Conservation (phyloP, 1,140 invertebrate genomes). For the Pristionchus pacificus region DNA sequence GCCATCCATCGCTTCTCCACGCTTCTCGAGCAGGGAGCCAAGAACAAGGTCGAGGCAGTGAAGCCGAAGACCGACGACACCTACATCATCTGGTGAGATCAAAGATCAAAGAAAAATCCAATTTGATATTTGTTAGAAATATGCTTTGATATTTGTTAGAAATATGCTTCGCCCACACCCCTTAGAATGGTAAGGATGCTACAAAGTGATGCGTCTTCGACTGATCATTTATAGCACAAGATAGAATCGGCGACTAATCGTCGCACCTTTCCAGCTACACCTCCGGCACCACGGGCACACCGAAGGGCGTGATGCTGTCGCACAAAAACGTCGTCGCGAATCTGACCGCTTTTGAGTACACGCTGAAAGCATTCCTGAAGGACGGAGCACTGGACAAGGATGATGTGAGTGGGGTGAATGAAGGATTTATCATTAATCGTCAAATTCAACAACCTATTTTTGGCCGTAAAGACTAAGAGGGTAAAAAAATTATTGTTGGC, state of each 20-base stretch:
- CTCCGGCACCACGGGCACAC: constrained; percentile 61
- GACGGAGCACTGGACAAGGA: constrained; percentile 19
- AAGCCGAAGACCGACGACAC: constrained; percentile 22
- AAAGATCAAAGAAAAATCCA: no score
- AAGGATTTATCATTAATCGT: no score
- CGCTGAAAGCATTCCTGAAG: constrained; percentile 11
- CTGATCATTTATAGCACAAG: no score
- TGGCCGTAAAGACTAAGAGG: no score
- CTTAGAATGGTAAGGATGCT: constrained; percentile 27
- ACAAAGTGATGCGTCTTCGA: constrained; percentile 58
- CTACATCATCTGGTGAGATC: constrained; percentile 30
- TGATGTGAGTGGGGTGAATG: no score
- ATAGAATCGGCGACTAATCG: no score
- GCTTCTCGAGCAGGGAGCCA: constrained; percentile 3
- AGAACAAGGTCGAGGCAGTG: constrained; percentile 2
- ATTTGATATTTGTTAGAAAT: no score
- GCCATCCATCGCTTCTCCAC: constrained; percentile 12
- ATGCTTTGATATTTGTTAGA: no score
- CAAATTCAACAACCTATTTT: no score
- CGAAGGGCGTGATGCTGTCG: constrained; percentile 61
- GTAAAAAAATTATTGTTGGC: no score
- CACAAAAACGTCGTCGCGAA: constrained; percentile 69
- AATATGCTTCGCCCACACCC: no score
- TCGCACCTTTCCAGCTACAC: constrained; percentile 62
- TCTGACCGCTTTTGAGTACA: constrained; percentile 69